Conservation (phyloP, 2,797 vertebrate genomes). For the Poecilia velifera region DNA sequence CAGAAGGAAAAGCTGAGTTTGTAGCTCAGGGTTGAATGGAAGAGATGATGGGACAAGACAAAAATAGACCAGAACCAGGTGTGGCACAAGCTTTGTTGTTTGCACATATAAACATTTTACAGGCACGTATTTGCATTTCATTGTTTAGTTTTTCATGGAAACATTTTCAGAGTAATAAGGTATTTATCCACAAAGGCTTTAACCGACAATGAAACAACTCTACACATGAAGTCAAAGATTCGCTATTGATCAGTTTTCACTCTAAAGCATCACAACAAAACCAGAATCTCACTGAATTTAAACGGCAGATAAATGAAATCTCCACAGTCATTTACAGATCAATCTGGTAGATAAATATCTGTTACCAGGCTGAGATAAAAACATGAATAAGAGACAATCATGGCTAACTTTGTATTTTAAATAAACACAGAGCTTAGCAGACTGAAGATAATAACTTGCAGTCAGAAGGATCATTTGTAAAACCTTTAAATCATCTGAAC, state of each 20-base stretch:
- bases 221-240: not conserved
- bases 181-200: not conserved
- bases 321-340: not conserved
- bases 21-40: not conserved
- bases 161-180: not conserved
- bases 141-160: not conserved
- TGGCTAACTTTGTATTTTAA: not conserved
- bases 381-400: conserved; percentile 7
- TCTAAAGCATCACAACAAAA: not conserved
- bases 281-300: not conserved
- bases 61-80: not conserved
- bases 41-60: not conserved
- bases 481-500: conserved; percentile 7
- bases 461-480: not conserved
- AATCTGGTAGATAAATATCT: not conserved
- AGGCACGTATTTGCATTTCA: not conserved
- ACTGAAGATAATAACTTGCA: not conserved
- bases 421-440: not conserved
- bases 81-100: not conserved
- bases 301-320: conserved; percentile 15
- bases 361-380: not conserved
- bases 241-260: not conserved
- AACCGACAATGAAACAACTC: not conserved
- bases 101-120: not conserved
- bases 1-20: not conserved